These are phyloP conservation scores for Scomber japonicus DNA, from an alignment of 2,113 vertebrate species.

Conservation along the genomic window DNA sequence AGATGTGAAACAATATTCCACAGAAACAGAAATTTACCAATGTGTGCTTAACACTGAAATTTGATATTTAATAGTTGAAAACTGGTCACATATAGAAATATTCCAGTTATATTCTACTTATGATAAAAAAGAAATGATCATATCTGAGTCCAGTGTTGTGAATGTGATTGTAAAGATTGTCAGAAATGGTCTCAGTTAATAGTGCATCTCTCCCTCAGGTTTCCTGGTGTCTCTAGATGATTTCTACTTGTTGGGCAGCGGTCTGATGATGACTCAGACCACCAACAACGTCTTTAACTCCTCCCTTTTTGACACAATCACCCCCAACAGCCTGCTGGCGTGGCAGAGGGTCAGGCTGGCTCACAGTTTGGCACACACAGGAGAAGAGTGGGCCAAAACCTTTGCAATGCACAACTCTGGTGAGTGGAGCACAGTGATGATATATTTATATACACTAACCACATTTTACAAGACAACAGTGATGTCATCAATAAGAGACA, in stretches of 20 bases:
- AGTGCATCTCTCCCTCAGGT: slow-evolving; percentile 76
- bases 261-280: slow-evolving; percentile 92
- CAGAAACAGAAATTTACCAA: too few species aligned
- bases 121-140: too few species aligned
- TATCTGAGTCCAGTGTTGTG: too few species aligned
- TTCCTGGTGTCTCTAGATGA: slow-evolving; percentile 94
- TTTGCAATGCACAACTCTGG: slow-evolving; percentile 92
- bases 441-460: neutral
- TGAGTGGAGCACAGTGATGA: slow-evolving; percentile 64
- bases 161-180: too few species aligned
- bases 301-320: slow-evolving; percentile 83
- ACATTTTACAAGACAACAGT: neutral
- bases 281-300: slow-evolving; percentile 91
- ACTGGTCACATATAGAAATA: too few species aligned
- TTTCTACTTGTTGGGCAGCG: slow-evolving; percentile 92
- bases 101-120: too few species aligned
- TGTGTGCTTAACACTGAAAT: too few species aligned
- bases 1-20: too few species aligned
- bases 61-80: too few species aligned
- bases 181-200: too few species aligned
- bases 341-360: slow-evolving; percentile 95
- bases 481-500: too few species aligned
- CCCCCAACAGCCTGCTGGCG: slow-evolving; percentile 87
- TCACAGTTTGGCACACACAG: slow-evolving; percentile 88
- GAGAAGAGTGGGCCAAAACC: slow-evolving; percentile 88